These are phyloP conservation scores for Manis crassicaudata DNA, from an alignment of 2,797 vertebrate genomes.

Conservation along the genomic window DNA sequence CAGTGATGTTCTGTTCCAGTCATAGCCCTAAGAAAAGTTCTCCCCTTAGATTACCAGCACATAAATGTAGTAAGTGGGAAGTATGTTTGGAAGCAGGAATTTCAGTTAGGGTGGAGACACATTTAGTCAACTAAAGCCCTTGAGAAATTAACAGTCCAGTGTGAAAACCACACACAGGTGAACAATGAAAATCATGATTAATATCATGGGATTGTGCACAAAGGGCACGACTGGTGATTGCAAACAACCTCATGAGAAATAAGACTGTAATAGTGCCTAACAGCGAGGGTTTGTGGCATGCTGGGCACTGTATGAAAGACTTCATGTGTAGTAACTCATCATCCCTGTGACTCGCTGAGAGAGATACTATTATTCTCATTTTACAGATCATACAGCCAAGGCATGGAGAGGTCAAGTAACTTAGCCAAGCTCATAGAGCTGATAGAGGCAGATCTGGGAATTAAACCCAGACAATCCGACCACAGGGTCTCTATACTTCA, in stretches of 20 bases:
- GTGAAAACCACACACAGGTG: constrained; percentile 52
- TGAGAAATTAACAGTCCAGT: constrained; percentile 53
- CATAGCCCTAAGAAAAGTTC: constrained; percentile 24
- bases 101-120: constrained; percentile 48
- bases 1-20: constrained; percentile 27
- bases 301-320: background rate
- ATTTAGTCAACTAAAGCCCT: constrained; percentile 47
- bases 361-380: background rate
- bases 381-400: background rate
- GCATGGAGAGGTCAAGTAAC: background rate
- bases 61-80: constrained; percentile 40
- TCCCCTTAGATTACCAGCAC: constrained; percentile 22
- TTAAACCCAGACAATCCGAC: background rate
- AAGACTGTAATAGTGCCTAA: background rate
- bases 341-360: background rate
- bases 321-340: background rate
- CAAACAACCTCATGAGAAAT: constrained; percentile 46
- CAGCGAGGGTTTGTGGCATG: background rate
- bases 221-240: background rate
- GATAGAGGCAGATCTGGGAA: background rate
- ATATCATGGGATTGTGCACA: background rate
- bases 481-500: background rate
- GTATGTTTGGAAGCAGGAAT: constrained; percentile 36
- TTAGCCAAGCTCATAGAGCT: background rate
- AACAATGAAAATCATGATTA: constrained; percentile 52